Evolutionary conservation across 2,888 invertebrate genomes (phyloP), one percentile per base, ranked within the genome.

Genomic region (Alcis repandata): DNA sequence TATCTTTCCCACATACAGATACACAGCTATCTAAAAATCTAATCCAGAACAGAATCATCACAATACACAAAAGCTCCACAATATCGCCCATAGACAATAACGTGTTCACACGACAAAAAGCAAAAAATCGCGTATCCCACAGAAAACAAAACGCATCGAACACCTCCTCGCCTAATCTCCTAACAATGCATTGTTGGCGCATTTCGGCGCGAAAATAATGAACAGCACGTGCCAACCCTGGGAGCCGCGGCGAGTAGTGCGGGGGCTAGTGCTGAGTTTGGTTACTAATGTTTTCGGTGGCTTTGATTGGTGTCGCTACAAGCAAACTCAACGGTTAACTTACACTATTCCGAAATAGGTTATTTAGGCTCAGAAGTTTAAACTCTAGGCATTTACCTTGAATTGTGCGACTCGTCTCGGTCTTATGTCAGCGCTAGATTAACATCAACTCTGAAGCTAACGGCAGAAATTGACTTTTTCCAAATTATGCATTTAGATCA

Each of bases 191-290:
- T 78, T 87, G 87, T 87, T 87, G 91, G 91, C 87, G 91, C 90
- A 92, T 93, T 92, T 92, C 84, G 91, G 91, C 92, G 90, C 92
- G 88, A 90, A 91, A 91, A 92, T 92, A 93, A 93, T 92, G 93
- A 92, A 92, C 84, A 73, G 82, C 93, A 92, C 93, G 93, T 90
- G 93, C 77, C 85, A 54, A 52, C 79, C 71, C 74, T 72, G 77
- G 77, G 75, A 73, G 75, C 72, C 70, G 75, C 75, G 76, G 70
- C 73, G 73, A 1, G 7, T 59, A 59, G 60, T 22, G 2, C 15
- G 38, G 9, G 60, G 52, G 64, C 51, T 1, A 15, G 13, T 10
- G 65, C 0, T 17, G 1, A 2, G 33, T 36, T 57, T 51, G 20
- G 13, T 56, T 36, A 62, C 61, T 13, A 38, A 6, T 11, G 13